Base-by-base conservation (phyloP, 2,797 vertebrate genomes). In the Xenops minutus region DNA sequence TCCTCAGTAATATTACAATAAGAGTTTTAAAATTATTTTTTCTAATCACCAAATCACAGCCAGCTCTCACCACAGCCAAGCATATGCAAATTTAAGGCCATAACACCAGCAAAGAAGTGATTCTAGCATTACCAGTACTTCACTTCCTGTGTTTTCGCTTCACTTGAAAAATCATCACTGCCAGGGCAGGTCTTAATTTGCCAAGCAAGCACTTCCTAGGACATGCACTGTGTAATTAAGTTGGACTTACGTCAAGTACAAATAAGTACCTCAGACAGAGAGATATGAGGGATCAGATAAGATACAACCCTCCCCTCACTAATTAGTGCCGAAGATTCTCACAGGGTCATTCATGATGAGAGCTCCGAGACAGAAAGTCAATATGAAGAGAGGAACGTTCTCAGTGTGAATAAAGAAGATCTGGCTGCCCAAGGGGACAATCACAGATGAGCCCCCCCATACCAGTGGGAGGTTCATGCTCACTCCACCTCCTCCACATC, bases 131-230 rank as follows among this genome's bases (percentile, higher is more conserved):
- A 90, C 77, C 74, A 85, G 74, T 51, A 76, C 56, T 74, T 43
- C 46, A 86, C 76, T 95, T 95, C 95, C 94, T 85, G 85, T 96
- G 88, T 44, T 95, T 95, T 62, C 90, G 83, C 82, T 95, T 87
- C 83, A 77, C 72, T 90, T 89, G 83, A 80, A 90, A 89, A 87
- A 74, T 48, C 77, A 62, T 71, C 74, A 54, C 72, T 83, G 82
- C 86, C 89, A 89, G 85, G 66, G 64, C 94, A 83, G 34, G 74
- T 81, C 64, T 79, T 66, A 55, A 8, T 81, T 13, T 79, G 88
- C 90, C 13, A n/a, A 80, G 67, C 58, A 94, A 91, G 77, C 83
- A 84, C 82, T 68, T 92, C 88, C 92, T 52, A 91, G 49, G 63
- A 78, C 67, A 46, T 1, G 36, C 39, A 74, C 44, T 18, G 30